A percentile compares a stretch with the other conserved stretches of the same genome.
phyloP scores from a whole-genome alignment of 2,113 vertebrate genomes.

The Rhineura floridana region DNA sequence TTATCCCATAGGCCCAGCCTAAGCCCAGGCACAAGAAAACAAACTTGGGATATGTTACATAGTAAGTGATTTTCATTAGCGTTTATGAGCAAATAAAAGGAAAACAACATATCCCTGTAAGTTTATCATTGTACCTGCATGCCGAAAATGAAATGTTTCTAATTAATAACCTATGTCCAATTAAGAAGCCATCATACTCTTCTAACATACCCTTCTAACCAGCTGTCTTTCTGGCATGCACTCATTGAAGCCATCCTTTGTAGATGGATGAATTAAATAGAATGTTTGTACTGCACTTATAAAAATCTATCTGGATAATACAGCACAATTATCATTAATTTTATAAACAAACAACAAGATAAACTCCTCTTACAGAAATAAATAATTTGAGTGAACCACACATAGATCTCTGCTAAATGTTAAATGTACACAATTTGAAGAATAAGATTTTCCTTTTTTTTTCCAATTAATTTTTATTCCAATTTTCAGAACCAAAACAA shows the following conservation, averaged over 20 bases:
- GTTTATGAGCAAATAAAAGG: conserved; percentile 47
- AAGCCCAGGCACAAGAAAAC: not conserved
- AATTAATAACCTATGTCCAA: conserved; percentile 20
- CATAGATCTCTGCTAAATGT: not conserved
- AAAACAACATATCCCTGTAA: conserved; percentile 21
- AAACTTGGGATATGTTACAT: not conserved
- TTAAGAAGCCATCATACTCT: conserved; percentile 3
- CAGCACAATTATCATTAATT: not conserved
- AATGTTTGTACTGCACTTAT: not conserved
- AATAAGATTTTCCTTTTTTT: too few relatives aligned
- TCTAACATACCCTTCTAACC: not conserved
- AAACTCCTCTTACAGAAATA: not conserved
- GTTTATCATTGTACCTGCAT: not conserved
- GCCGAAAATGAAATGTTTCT: conserved; percentile 39
- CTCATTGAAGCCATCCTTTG: conserved; percentile 3
- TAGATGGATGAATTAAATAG: not conserved
- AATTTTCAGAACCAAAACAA: too few relatives aligned
- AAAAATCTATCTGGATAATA: not conserved
- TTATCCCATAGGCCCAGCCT: not conserved
- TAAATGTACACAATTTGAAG: not conserved
- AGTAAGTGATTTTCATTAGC: conserved; percentile 32
- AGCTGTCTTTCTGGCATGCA: conserved; percentile 12
- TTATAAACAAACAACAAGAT: not conserved
- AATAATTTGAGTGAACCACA: not conserved
- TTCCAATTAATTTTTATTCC: too few relatives aligned